Evolutionary conservation across 92 coral and sea anemone species (phyloP), one percentile per base, ranked within the genome.

Genomic region (Palythoa grandiflora): DNA sequence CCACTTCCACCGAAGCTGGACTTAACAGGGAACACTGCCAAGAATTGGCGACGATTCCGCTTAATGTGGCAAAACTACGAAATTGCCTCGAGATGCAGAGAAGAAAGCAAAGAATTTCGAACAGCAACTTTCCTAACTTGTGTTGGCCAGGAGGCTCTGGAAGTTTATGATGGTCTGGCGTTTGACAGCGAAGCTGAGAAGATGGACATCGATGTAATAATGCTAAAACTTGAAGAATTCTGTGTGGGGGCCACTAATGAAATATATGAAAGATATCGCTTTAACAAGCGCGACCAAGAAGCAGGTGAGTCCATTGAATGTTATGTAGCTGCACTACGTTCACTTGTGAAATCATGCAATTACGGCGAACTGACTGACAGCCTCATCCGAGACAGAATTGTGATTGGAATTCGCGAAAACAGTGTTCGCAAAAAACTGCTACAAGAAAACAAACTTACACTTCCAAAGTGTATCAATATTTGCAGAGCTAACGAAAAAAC

Each of bases 1-100:
- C 94, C 94, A 20, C 78, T 87, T 71, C 89, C 94, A 8, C 78
- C 87, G 51, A 68, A 20, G 87, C 83, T 92, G 2, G 89, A 89
- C 8, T 78, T 85, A 47, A 73, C 73, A 8, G 89, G 94, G 6
- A 88, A 91, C 71, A 36, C 80, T 5, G 68, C 91, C 20, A 51
- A 20, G 11, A 88, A 78, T 37, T 88, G 93, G 93, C 87, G 83
- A 19, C 48, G 90, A 68, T 87, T 91, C 78, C 68, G 73, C 66
- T 20, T 80, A 85, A 88, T 28, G 28, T 28, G 28, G 28, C 28
- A 28, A 28, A 28, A 28, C 28, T 28, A 28, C 28, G 28, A 28
- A 44, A 84, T 89, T 14, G 87, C 85, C 6, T 52, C 90, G 28
- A 28, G 28, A 28, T 28, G 28, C 28, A 28, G 28, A 28, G 28